Base-by-base conservation (phyloP, 2,797 vertebrate species). In the Meriones psammophilus region DNA sequence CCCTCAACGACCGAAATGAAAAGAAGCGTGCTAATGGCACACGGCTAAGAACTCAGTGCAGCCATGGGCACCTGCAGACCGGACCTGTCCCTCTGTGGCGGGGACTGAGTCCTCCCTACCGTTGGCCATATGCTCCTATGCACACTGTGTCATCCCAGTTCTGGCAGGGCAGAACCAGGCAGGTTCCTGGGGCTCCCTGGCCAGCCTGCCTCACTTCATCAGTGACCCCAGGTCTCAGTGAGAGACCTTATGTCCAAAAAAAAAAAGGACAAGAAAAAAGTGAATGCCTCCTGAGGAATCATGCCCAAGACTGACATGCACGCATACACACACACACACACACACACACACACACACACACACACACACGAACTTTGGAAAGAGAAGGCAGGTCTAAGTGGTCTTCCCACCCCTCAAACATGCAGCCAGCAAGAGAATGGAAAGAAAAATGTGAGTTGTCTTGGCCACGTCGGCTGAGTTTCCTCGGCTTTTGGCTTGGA, bases 381-480 rank as follows among this genome's bases (percentile, higher is more conserved):
- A 28, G 46, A 33, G 62, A 60, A n/a, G 77, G 8, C 54, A 12
- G 78, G n/a, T 28, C 4, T 24, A 60, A 39, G 58, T 10, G 0
- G 26, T n/a, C 18, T 46, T 26, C 3, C 2, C 69, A 68, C 77
- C 76, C 76, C 90, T 58, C 30, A 22, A 4, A 60, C 78, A 64
- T 0, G 3, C 88, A 81, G 91, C 91, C 91, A 66, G 12, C 12
- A 9, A 87, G 84, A 68, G 79, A 77, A 74, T 83, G 93, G 93
- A 73, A 95, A 92, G 87, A 79, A 94, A 94, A 91, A 28, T 46
- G 62, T 56, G 8, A n/a, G 85, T 91, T 95, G 88, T 85, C 93
- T 88, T 85, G 94, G 93, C 91, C 7, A 2, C 0, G 0, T 12
- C 26, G 30, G n/a, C 95, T 94, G 50, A 0, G 28, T 86, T 95